These are phyloP conservation scores for Gobiocypris rarus DNA, from an alignment of 2,113 vertebrate genomes.

Conservation along the genomic window DNA sequence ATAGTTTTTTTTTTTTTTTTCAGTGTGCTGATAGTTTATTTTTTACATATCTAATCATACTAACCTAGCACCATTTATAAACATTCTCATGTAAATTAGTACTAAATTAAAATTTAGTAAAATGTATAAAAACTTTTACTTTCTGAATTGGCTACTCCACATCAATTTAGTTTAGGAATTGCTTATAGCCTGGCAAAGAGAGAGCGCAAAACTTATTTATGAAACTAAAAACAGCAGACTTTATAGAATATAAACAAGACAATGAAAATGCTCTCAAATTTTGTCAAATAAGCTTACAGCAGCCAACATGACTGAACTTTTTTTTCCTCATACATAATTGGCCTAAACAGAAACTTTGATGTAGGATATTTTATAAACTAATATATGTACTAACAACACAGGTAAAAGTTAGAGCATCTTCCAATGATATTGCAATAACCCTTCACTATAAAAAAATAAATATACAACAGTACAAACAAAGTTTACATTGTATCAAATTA, in stretches of 20 bases:
- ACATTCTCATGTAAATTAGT: too few relatives aligned
- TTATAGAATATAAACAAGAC: neutral
- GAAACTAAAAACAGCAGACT: neutral
- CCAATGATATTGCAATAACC: neutral
- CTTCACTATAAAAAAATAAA: neutral
- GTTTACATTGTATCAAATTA: neutral
- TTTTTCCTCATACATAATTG: too few relatives aligned
- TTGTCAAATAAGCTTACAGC: neutral
- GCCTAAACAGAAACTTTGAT: neutral
- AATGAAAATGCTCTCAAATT: neutral
- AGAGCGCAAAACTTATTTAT: neutral
- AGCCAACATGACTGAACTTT: neutral
- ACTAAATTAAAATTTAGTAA: too few relatives aligned
- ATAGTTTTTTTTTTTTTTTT: too few relatives aligned
- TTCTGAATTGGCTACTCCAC: too few relatives aligned
- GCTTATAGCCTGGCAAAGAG: too few relatives aligned
- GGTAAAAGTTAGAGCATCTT: neutral
- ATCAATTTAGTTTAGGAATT: neutral
- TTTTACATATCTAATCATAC: too few relatives aligned
- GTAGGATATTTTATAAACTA: neutral
- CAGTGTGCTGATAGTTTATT: too few relatives aligned
- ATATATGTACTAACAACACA: neutral
- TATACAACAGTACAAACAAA: neutral
- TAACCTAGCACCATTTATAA: too few relatives aligned
- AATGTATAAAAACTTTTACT: too few relatives aligned